phyloP scores from a whole-genome alignment of 2,888 invertebrate genomes.

The Chrysolina americana region DNA sequence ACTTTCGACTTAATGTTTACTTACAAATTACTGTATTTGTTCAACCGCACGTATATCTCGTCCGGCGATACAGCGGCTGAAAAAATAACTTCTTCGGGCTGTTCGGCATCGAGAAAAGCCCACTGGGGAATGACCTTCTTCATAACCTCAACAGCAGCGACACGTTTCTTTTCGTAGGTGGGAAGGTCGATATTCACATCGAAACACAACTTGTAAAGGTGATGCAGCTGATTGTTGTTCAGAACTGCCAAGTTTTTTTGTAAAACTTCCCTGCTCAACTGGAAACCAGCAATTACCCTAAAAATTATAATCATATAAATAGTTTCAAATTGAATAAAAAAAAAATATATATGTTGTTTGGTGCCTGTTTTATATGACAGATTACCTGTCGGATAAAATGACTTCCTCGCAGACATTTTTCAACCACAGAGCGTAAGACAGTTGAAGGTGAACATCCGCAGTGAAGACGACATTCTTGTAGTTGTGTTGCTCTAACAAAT shows the following conservation, averaged over 20 bases:
- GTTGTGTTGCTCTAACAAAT: constrained; percentile 49
- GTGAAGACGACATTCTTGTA: constrained; percentile 62
- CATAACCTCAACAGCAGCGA: constrained; percentile 1
- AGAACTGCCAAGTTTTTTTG: constrained; percentile 65
- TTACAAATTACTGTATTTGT: constrained; percentile 69
- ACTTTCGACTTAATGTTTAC: constrained; percentile 30
- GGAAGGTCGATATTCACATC: constrained; percentile 63
- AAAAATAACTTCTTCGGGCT: constrained; percentile 69
- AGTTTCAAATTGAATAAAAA: no score
- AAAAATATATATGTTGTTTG: no score
- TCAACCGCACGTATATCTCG: constrained; percentile 71
- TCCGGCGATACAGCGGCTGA: constrained; percentile 69
- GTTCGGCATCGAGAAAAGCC: constrained; percentile 71
- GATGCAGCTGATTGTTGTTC: constrained; percentile 59
- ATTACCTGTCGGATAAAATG: constrained; percentile 64
- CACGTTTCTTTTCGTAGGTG: constrained; percentile 48
- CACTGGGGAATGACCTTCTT: constrained; percentile 64
- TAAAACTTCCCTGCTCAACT: constrained; percentile 73
- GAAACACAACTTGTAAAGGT: constrained; percentile 70
- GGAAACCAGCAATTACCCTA: constrained; percentile 71
- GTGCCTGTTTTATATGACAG: background rate
- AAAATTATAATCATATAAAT: background rate
- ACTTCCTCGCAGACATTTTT: constrained; percentile 75
- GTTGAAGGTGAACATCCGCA: constrained; percentile 72
- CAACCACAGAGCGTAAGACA: constrained; percentile 77